phyloP scores from a whole-genome alignment of 2,888 invertebrate species.

The Troilus luridus region DNA sequence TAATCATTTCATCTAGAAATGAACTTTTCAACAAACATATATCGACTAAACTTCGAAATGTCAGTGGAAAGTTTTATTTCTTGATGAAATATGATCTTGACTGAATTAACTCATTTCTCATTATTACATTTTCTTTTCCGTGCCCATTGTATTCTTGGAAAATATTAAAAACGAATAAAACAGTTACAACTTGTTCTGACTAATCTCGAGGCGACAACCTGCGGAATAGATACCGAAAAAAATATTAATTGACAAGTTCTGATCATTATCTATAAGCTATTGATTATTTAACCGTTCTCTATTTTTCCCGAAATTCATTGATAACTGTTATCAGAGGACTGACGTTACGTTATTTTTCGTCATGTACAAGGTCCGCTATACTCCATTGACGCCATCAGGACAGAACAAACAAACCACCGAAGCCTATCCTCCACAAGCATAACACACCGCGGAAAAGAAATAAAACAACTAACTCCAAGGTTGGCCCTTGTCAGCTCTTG shows the following conservation, averaged over 20 bases:
- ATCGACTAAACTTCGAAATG: too few species aligned
- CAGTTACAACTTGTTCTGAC: too few species aligned
- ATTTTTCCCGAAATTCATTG: background rate
- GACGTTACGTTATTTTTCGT: background rate
- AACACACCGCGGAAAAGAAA: constrained; percentile 12
- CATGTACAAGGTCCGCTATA: background rate
- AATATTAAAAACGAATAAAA: too few species aligned
- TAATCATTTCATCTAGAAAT: too few species aligned
- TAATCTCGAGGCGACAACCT: too few species aligned
- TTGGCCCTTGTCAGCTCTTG: background rate
- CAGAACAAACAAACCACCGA: background rate
- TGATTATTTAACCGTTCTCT: background rate
- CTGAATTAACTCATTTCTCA: too few species aligned
- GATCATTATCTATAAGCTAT: background rate
- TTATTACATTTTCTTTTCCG: too few species aligned
- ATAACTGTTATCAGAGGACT: background rate
- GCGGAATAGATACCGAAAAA: background rate
- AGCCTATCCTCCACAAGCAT: background rate
- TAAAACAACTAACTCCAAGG: constrained; percentile 21
- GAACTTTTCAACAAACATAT: too few species aligned
- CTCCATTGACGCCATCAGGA: background rate
- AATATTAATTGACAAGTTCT: background rate
- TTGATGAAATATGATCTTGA: too few species aligned
- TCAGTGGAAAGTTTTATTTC: too few species aligned
- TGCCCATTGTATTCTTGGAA: too few species aligned